phyloP scores from a whole-genome alignment of 2,113 vertebrate genomes.

The Rhinopithecus roxellana region DNA sequence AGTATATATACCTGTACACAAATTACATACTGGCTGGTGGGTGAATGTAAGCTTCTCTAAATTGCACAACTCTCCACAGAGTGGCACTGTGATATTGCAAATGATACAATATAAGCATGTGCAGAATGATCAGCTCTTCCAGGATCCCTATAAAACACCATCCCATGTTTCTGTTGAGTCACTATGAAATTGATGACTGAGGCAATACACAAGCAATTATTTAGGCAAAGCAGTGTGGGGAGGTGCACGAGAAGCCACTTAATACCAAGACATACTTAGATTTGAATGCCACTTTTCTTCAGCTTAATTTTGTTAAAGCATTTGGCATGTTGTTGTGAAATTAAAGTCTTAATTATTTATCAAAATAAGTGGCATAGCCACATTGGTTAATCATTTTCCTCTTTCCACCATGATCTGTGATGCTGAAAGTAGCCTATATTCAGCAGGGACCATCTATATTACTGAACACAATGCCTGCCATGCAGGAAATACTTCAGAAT shows the following conservation, averaged over 20 bases:
- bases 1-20: neutral
- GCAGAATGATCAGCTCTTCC: neutral
- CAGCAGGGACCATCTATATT: too few species aligned
- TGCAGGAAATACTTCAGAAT: neutral
- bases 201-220: neutral
- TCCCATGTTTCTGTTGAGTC: neutral
- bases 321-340: neutral
- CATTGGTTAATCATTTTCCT: neutral
- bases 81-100: neutral
- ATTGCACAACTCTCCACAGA: neutral
- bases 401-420: neutral
- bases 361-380: neutral
- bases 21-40: neutral
- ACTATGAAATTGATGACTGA: neutral
- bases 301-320: neutral
- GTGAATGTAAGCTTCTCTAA: neutral
- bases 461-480: neutral
- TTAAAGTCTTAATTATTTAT: neutral
- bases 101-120: neutral
- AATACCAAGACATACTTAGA: neutral
- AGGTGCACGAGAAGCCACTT: neutral
- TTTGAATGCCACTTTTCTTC: neutral
- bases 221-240: neutral
- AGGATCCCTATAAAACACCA: too few species aligned
- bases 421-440: neutral